phyloP scores from a whole-genome alignment of 2,113 vertebrate species.

The Oryzias melastigma region DNA sequence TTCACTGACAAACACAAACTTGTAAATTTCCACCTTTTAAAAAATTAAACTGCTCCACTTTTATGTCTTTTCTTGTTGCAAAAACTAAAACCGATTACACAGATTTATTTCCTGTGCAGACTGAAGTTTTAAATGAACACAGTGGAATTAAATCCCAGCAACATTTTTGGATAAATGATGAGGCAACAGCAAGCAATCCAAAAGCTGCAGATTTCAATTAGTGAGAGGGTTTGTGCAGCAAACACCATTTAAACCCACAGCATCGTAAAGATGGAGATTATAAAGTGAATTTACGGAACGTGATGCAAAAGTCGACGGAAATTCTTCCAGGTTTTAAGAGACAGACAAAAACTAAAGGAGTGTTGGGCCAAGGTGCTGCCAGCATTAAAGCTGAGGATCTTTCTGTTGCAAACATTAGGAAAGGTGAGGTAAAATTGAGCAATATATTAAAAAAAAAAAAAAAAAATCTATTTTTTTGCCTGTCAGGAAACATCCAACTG shows the following conservation, averaged over 20 bases:
- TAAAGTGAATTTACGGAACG: conserved; percentile 15
- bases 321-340: conserved; percentile 3
- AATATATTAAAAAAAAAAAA: no score
- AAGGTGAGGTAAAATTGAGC: no score
- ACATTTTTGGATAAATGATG: conserved; percentile 22
- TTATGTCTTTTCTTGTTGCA: no score
- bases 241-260: conserved; percentile 5
- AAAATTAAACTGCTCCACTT: no score
- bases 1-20: no score
- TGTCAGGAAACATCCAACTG: no score
- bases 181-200: conserved; percentile 30
- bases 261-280: conserved; percentile 2
- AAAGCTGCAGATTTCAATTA: conserved; percentile 11
- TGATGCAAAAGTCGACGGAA: conserved; percentile 6
- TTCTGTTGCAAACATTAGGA: no score
- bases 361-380: background rate
- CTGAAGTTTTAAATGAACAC: conserved; percentile 17
- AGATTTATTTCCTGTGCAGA: background rate
- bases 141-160: conserved; percentile 15
- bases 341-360: conserved; percentile 2
- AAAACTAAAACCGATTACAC: background rate
- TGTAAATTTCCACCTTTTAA: no score
- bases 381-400: no score
- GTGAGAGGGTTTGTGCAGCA: conserved; percentile 6
- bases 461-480: no score